Evolutionary conservation across 2,113 vertebrate species (phyloP).

Genomic region (Leuciscus idus): DNA sequence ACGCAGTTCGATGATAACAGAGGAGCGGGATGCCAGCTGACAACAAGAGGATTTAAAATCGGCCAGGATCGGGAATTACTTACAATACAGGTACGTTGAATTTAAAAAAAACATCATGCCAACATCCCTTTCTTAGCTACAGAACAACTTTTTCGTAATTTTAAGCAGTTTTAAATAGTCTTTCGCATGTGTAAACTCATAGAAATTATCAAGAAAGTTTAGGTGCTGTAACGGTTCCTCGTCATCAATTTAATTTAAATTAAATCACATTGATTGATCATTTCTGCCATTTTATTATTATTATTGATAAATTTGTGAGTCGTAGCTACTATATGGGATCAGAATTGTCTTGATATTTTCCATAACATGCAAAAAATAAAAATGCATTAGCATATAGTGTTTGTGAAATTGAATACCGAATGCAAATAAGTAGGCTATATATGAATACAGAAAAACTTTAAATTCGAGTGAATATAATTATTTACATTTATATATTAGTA

Average conservation of each 20-base stretch:
- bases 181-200: background rate
- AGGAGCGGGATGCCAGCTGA: background rate
- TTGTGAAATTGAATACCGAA: background rate
- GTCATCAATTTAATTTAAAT: background rate
- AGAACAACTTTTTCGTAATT: background rate
- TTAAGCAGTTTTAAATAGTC: background rate
- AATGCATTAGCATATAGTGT: background rate
- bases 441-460: too few species aligned
- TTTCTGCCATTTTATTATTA: background rate
- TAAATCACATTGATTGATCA: background rate
- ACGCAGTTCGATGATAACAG: background rate
- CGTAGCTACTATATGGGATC: background rate
- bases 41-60: conserved; percentile 5
- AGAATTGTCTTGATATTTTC: background rate
- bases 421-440: background rate
- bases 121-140: background rate
- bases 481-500: too few species aligned
- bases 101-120: background rate
- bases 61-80: background rate
- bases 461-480: too few species aligned
- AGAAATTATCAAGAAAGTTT: background rate
- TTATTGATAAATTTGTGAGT: background rate
- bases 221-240: background rate
- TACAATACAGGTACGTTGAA: background rate
- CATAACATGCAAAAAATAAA: background rate